Base-by-base conservation (phyloP, 2,888 invertebrate species). In the Lochmaea crataegi region DNA sequence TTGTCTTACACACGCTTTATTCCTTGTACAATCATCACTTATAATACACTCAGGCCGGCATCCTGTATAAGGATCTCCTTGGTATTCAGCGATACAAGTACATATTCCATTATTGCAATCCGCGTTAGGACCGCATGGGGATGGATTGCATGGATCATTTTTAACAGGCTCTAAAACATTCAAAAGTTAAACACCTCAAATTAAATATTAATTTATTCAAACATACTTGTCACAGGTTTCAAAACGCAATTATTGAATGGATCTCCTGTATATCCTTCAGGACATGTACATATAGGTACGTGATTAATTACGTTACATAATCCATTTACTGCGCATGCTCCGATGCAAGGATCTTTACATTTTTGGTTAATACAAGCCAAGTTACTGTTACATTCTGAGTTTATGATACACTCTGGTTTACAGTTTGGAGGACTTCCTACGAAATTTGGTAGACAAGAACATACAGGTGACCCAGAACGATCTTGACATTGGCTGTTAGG, bases 341-440 rank as follows among this genome's bases (percentile, higher is more conserved):
- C 94, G 7, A 92, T 92, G 81, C 94, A 94, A 2, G 94, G 94
- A 85, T 94, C 92, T 67, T 89, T 86, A 85, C 94, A 94, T 84
- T 91, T 92, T 82, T 92, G 90, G 83, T 90, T 92, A 65, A 92
- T 92, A 82, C 94, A 94, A 10, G 94, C 93, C 81, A 90, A 88
- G 76, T 91, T 91, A 80, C 90, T 92, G 3, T 91, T 85, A 83
- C 94, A 94, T 83, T 94, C 94, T 0, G 93, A 89, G 83, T 92
- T 93, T 74, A 93, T 90, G 16, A 90, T 89, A 84, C 95, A 95
- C 86, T 94, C 94, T 3, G 94, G 94, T 45, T 92, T 89, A 84
- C 94, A 94, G 81, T 92, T 92, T 65, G 94, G 93, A 64, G 94
- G 94, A 77, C 91, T 90, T 65, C 95, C 95, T 74, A 90, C 89